Evolutionary conservation across 2,797 vertebrate genomes (phyloP).

Genomic region (Cyclura pinguis): DNA sequence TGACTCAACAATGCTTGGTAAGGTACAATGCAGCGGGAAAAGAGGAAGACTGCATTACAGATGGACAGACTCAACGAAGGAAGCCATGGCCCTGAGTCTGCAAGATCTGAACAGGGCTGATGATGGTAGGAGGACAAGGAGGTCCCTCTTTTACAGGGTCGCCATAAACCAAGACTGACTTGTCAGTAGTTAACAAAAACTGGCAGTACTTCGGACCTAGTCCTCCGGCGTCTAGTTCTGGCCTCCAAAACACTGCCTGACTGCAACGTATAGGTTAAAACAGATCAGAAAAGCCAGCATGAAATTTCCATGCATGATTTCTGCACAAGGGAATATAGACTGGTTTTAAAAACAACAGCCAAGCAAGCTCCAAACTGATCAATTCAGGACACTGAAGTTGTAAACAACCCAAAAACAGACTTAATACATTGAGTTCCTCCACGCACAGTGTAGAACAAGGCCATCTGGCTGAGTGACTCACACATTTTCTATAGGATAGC

Average conservation of each 20-base stretch:
- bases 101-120: neutral
- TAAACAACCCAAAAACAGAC: conserved; percentile 40
- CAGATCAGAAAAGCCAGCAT: neutral
- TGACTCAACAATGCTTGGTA: neutral
- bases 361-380: neutral
- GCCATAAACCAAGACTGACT: too few species aligned
- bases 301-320: neutral
- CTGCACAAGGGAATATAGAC: neutral
- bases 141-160: too few species aligned
- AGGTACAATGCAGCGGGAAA: neutral
- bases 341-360: neutral
- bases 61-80: neutral
- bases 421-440: conserved; percentile 25
- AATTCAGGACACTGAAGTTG: conserved; percentile 17
- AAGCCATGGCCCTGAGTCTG: neutral
- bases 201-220: neutral
- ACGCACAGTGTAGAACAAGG: conserved; percentile 17
- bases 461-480: conserved; percentile 23
- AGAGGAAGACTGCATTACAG: neutral
- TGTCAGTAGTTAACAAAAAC: too few species aligned
- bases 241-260: neutral
- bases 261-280: neutral
- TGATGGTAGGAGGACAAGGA: too few species aligned
- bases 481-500: conserved; percentile 35
- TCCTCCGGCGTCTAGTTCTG: too few species aligned